These are phyloP conservation scores for Calypte anna DNA, from an alignment of 2,113 vertebrate genomes.

Conservation along the genomic window DNA sequence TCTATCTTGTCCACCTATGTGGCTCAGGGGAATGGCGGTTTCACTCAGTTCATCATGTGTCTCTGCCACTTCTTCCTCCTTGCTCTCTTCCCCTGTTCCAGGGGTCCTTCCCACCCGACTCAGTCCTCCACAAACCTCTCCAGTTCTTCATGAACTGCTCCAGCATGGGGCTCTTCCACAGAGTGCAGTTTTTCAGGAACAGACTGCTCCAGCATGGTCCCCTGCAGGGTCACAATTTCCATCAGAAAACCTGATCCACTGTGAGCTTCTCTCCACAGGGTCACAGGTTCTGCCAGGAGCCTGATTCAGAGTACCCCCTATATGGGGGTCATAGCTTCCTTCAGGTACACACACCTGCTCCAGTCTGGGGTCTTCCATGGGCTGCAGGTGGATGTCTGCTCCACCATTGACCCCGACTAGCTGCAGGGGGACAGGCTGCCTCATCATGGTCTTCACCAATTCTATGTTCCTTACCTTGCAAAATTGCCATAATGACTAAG, in stretches of 20 bases:
- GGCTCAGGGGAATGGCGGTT: not conserved
- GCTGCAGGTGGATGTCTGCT: not conserved
- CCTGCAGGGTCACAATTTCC: too few relatives aligned
- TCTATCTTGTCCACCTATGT: not conserved
- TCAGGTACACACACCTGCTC: not conserved
- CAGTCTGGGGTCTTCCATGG: not conserved
- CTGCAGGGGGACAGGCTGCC: not conserved
- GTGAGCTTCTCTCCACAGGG: not conserved
- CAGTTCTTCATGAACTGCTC: not conserved
- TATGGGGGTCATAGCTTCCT: not conserved
- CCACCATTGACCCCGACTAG: not conserved
- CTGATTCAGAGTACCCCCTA: not conserved
- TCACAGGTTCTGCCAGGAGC: not conserved
- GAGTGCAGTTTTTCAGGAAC: too few relatives aligned
- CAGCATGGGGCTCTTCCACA: too few relatives aligned
- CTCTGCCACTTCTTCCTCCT: not conserved
- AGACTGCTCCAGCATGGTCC: not conserved
- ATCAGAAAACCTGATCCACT: not conserved
- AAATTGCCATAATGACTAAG: too few relatives aligned
- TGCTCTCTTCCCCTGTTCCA: not conserved
- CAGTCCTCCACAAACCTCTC: not conserved
- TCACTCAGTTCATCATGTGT: not conserved
- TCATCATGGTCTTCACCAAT: not conserved
- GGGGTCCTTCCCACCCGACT: not conserved
- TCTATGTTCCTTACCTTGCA: too few relatives aligned